These are phyloP conservation scores for Bombus sylvicola DNA, from an alignment of 1,140 invertebrate species.

Conservation along the genomic window DNA sequence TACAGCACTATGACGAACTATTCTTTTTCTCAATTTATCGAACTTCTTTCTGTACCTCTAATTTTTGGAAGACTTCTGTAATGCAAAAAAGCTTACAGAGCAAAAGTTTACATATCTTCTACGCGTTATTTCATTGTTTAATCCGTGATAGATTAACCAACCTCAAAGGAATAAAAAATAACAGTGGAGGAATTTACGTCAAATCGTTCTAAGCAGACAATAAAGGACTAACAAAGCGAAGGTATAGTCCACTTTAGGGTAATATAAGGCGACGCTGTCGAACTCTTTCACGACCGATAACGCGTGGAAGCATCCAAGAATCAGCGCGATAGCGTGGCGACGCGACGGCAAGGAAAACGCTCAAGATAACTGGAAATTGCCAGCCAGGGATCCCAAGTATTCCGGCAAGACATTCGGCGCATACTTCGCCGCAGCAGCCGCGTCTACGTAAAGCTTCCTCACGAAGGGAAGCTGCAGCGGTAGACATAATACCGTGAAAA, in stretches of 20 bases:
- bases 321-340: not conserved
- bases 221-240: not conserved
- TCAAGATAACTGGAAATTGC: slow-evolving; percentile 55
- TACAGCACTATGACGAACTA: not conserved
- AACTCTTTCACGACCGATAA: slow-evolving; percentile 21
- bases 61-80: too few species aligned
- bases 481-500: slow-evolving; percentile 48
- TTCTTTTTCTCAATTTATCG: not conserved
- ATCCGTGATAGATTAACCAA: too few species aligned
- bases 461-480: not conserved
- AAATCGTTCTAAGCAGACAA: not conserved
- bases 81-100: too few species aligned
- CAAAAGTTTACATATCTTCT: too few species aligned
- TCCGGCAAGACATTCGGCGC: slow-evolving; percentile 46
- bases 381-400: slow-evolving; percentile 36
- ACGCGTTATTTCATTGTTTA: too few species aligned
- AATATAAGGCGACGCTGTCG: not conserved
- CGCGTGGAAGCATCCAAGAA: slow-evolving; percentile 21
- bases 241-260: not conserved
- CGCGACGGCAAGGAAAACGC: slow-evolving; percentile 37
- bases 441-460: slow-evolving; percentile 7
- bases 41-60: not conserved
- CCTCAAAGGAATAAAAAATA: not conserved
- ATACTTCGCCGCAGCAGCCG: slow-evolving; percentile 26
- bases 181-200: not conserved